Base-by-base conservation (phyloP, 1,140 invertebrate genomes). In the Metopolophium dirhodum region DNA sequence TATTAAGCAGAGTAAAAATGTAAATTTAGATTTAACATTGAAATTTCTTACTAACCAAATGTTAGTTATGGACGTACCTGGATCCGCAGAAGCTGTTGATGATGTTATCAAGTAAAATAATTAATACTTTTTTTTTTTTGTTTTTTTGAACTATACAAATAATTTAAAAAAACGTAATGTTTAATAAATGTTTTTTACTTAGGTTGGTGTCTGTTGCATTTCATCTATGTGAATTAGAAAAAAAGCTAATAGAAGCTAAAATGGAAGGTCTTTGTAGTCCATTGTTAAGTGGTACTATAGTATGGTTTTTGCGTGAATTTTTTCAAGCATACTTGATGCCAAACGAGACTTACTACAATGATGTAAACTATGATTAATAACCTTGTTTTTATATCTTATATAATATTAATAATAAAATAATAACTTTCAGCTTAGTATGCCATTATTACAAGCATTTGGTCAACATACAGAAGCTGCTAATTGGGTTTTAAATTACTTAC, bases 241-340 rank as follows among this genome's bases (percentile, higher is more conserved):
- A 96, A 94, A 95, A 96, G 68, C 96, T 97, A 0, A 95, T 97
- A 22, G 95, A 96, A 57, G 96, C 96, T 6, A 96, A 96, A 94
- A 95, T 97, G 57, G 95, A 95, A 0, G 95, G 96, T 94, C 95
- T 97, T 94, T 95, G 98, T 35, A 98, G 98, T 95, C 98, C 98
- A 1, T 97, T 98, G 95, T 96, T 99, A 2, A 97, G 97, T 11
- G 96, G 96, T 61, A 97, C 97, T 2, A 95, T 97, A 45, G 96
- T 98, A 93, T 98, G 98, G 97, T 97, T 98, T 94, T 95, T 98
- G 14, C 96, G 96, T 90, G 96, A 97, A 94, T 98, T 97, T 97
- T 96, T 97, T 57, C 95, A 97, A 68, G 96, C 96, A 23, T 99
- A 98, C 95, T 95, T 98, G 47, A 95, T 97, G 91, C 96, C 97